These are phyloP conservation scores for Vireo griseus DNA, from an alignment of 2,797 vertebrate species.

Conservation along the genomic window DNA sequence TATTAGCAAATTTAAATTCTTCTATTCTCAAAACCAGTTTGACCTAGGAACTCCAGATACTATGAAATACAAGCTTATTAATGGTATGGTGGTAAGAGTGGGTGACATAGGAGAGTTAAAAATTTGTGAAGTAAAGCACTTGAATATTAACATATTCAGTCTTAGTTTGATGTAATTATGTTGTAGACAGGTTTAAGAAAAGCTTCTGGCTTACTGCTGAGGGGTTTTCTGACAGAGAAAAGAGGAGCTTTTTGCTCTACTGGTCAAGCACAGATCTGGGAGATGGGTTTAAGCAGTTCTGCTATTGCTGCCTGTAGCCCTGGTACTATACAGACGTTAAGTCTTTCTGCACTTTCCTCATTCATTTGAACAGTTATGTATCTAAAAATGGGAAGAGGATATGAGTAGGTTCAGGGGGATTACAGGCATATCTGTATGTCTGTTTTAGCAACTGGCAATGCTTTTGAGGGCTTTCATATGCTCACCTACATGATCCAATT, in stretches of 20 bases:
- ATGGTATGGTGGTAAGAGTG: background rate
- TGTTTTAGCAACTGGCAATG: background rate
- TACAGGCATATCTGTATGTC: background rate
- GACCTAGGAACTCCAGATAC: background rate
- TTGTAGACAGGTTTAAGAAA: background rate
- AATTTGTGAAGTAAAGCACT: background rate
- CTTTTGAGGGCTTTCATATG: background rate
- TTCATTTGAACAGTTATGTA: background rate
- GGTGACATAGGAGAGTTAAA: background rate
- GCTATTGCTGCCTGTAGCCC: background rate
- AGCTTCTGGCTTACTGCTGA: background rate
- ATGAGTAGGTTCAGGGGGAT: background rate
- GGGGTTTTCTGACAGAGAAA: background rate
- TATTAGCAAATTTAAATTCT: background rate
- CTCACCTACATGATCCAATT: rapidly evolving
- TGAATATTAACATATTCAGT: background rate
- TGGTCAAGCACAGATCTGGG: background rate
- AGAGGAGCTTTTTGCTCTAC: background rate
- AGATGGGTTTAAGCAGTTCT: background rate
- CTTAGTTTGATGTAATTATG: background rate
- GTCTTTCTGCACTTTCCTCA: background rate
- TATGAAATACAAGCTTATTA: background rate
- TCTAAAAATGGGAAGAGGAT: background rate
- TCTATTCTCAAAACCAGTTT: background rate
- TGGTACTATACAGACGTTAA: background rate